Base-by-base conservation (phyloP, 2,797 vertebrate species). In the Tadarida brasiliensis region DNA sequence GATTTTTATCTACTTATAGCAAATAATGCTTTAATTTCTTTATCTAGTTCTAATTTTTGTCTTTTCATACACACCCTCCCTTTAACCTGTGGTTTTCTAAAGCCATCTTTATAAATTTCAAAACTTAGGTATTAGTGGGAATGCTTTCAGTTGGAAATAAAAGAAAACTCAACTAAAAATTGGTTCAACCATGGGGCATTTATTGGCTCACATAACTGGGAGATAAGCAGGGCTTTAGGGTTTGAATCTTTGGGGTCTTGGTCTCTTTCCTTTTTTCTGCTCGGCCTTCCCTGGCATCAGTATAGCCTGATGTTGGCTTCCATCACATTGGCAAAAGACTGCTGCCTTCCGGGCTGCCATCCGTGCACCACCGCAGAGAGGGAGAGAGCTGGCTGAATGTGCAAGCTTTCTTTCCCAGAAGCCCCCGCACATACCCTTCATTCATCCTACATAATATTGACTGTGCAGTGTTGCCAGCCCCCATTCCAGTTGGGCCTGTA, bases 111-210 rank as follows among this genome's bases (percentile, higher is more conserved):
- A 51, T 63, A 61, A 81, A 68, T 74, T 91, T 78, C 28, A 78
- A 78, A 86, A 68, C 59, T 26, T 68, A 77, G 30, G 22, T 35
- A 35, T 51, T 16, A 20, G 28, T 89, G 26, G 89, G 57, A 81
- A 82, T 77, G 22, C 11, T 74, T 96, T 85, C 70, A 51, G 9
- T 39, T 94, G 74, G 47, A 85, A 90, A 71, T 63, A 70, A 83
- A 90, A 49, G 57, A 83, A 90, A 90, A 33, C 8, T 33, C 33
- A 73, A n/a, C n/a, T 91, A 65, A 28, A 24, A 85, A 11, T 81
- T 24, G 17, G 22, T 86, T 85, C 54, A 12, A 11, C 24, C 9
- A 7, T 30, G 28, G 39, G 47, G 1, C 28, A 17, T 51, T 26
- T 39, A 15, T 59, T 33, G 51, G 5, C 73, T 85, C 54, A 24